These are phyloP conservation scores for Copsychus sechellarum DNA, from an alignment of 2,113 vertebrate species.

Conservation along the genomic window DNA sequence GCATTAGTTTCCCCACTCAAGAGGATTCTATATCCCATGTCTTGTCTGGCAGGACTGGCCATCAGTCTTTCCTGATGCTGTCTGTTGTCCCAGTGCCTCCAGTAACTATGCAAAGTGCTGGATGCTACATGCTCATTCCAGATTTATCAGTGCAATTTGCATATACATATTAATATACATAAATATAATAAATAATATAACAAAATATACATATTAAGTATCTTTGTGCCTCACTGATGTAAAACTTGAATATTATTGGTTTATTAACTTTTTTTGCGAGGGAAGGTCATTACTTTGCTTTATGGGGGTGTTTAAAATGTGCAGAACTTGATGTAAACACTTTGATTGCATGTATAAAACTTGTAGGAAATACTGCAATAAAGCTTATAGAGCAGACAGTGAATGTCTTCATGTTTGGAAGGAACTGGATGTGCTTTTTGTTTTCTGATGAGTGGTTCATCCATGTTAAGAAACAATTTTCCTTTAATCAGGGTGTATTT, in stretches of 20 bases:
- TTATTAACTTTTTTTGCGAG: constrained; percentile 7
- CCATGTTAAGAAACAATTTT: not conserved
- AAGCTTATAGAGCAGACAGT: constrained; percentile 11
- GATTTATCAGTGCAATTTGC: constrained; percentile 2
- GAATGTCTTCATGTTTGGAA: not conserved
- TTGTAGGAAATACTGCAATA: constrained; percentile 16
- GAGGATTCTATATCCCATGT: rapidly evolving
- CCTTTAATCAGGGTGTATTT: not conserved
- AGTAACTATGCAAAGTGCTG: not conserved
- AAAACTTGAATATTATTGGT: constrained; percentile 22
- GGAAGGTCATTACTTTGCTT: constrained; percentile 20
- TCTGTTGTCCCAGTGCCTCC: not conserved
- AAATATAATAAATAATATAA: too few relatives aligned
- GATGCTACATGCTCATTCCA: not conserved
- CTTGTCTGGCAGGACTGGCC: not conserved
- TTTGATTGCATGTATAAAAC: constrained; percentile 43
- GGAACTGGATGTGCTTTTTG: not conserved
- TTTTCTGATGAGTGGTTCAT: not conserved
- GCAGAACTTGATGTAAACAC: not conserved
- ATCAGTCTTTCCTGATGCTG: not conserved
- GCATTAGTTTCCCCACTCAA: not conserved
- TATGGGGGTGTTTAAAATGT: constrained; percentile 40
- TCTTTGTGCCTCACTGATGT: not conserved
- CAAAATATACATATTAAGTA: not conserved
- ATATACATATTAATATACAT: not conserved